These are phyloP conservation scores for Dynastes tityus DNA, from an alignment of 2,888 invertebrate genomes.

Conservation along the genomic window DNA sequence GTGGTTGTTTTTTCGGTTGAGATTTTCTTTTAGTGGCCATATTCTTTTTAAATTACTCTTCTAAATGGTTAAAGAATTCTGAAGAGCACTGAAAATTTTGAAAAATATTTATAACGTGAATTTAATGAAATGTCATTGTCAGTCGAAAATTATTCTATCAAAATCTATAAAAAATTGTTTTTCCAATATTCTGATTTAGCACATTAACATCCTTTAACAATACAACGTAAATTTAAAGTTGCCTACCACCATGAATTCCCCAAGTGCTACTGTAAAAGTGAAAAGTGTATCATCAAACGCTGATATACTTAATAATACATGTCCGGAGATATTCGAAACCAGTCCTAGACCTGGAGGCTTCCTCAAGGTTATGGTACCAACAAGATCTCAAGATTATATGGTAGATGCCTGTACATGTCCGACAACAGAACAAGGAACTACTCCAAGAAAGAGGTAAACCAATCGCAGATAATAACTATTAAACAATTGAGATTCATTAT, in stretches of 20 bases:
- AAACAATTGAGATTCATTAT: background rate
- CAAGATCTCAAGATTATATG: slow-evolving; percentile 48
- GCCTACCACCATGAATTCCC: background rate
- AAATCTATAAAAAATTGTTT: background rate
- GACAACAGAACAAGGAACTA: background rate
- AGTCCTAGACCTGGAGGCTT: slow-evolving; percentile 54
- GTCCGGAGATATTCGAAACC: slow-evolving; percentile 49
- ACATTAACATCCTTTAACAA: background rate
- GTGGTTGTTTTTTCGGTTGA: background rate
- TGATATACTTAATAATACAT: slow-evolving; percentile 48
- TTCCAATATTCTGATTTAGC: too few relatives aligned
- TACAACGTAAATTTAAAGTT: background rate
- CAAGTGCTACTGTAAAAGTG: slow-evolving; percentile 25
- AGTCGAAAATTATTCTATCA: background rate
- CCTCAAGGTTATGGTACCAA: slow-evolving; percentile 51
- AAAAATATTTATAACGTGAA: background rate
- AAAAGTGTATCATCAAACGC: slow-evolving; percentile 48
- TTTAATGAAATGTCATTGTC: slow-evolving; percentile 10
- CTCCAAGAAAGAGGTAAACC: slow-evolving; percentile 25
- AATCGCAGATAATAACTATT: background rate
- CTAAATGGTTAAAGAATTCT: background rate
- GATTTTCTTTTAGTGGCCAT: slow-evolving; percentile 6
- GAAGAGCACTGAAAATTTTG: slow-evolving; percentile 6
- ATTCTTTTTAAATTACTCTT: background rate
- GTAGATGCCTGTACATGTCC: slow-evolving; percentile 12